Evolutionary conservation across 2,888 invertebrate species (phyloP).

Genomic region (Drosophila anomalipes): DNA sequence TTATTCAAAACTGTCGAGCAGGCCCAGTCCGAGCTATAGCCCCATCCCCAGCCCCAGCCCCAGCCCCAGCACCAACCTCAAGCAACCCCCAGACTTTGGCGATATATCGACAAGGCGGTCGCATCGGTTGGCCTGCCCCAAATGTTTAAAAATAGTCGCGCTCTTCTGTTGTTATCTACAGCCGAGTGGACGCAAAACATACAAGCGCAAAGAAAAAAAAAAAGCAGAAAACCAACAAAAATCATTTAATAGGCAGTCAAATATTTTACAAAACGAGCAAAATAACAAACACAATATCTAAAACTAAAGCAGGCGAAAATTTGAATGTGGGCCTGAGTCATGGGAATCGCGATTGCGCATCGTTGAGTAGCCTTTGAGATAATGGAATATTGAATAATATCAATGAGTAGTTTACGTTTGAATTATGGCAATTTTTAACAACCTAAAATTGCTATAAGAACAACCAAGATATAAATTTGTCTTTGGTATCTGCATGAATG

Average conservation of each 20-base stretch:
- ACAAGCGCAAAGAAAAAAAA: slow-evolving; percentile 33
- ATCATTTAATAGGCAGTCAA: slow-evolving; percentile 22
- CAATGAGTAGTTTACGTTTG: slow-evolving; percentile 55
- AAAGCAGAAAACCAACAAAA: slow-evolving; percentile 5
- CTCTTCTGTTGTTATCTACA: slow-evolving; percentile 68
- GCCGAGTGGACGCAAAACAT: slow-evolving; percentile 46
- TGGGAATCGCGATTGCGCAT: slow-evolving; percentile 50
- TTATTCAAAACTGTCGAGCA: slow-evolving; percentile 61
- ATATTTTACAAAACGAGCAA: slow-evolving; percentile 19
- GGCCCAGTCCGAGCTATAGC: slow-evolving; percentile 22
- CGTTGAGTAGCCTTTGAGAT: slow-evolving; percentile 38
- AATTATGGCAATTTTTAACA: slow-evolving; percentile 59
- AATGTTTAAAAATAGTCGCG: slow-evolving; percentile 73
- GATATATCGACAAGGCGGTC: slow-evolving; percentile 67
- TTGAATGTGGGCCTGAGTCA: slow-evolving; percentile 54
- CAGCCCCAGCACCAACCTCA: neutral
- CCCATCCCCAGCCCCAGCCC: neutral
- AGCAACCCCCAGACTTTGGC: slow-evolving; percentile 20
- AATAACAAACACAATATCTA: slow-evolving; percentile 2
- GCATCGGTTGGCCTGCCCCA: slow-evolving; percentile 70
- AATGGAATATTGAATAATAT: slow-evolving; percentile 52
- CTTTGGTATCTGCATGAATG: slow-evolving; percentile 6
- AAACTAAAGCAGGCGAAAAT: neutral
- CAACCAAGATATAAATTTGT: slow-evolving; percentile 1
- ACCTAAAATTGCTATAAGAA: slow-evolving; percentile 53